phyloP scores from a whole-genome alignment of 2,113 vertebrate genomes.

The Turnix velox region DNA sequence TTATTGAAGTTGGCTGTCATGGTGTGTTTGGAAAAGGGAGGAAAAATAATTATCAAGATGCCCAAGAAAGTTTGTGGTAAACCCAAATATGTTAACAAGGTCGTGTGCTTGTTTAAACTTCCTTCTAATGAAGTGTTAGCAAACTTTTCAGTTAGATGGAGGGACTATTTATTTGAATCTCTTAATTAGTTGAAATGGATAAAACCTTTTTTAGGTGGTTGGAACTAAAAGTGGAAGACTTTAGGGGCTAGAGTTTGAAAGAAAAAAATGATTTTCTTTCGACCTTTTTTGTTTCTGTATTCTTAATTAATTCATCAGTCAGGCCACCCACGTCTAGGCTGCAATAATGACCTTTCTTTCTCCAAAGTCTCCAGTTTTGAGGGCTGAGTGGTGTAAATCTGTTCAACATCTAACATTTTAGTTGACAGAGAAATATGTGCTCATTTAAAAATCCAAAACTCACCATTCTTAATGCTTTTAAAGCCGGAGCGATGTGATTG shows the following conservation, averaged over 20 bases:
- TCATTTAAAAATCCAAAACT: neutral
- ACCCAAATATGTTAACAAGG: constrained; percentile 71
- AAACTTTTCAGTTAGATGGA: constrained; percentile 65
- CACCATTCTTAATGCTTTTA: neutral
- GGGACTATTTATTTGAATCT: constrained; percentile 68
- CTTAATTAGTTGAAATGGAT: constrained; percentile 68
- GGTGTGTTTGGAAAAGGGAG: constrained; percentile 57
- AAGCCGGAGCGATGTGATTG: neutral
- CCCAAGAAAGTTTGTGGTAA: constrained; percentile 63
- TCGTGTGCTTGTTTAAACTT: constrained; percentile 70
- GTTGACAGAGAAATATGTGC: constrained; percentile 39
- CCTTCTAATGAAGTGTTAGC: constrained; percentile 76
- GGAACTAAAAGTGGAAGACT: constrained; percentile 61
- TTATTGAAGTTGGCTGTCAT: constrained; percentile 54
- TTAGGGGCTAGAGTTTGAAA: constrained; percentile 69
- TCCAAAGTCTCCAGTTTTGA: constrained; percentile 34
- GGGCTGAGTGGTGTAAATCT: constrained; percentile 52
- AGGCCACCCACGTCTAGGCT: constrained; percentile 70
- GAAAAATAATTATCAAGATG: constrained; percentile 55
- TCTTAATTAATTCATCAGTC: constrained; percentile 67
- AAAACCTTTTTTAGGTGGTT: constrained; percentile 51
- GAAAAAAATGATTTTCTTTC: constrained; percentile 73
- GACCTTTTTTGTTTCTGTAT: constrained; percentile 69
- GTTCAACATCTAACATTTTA: constrained; percentile 11
- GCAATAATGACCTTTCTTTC: constrained; percentile 38